phyloP scores from a whole-genome alignment of 2,888 invertebrate genomes.

The Apoda limacodes region DNA sequence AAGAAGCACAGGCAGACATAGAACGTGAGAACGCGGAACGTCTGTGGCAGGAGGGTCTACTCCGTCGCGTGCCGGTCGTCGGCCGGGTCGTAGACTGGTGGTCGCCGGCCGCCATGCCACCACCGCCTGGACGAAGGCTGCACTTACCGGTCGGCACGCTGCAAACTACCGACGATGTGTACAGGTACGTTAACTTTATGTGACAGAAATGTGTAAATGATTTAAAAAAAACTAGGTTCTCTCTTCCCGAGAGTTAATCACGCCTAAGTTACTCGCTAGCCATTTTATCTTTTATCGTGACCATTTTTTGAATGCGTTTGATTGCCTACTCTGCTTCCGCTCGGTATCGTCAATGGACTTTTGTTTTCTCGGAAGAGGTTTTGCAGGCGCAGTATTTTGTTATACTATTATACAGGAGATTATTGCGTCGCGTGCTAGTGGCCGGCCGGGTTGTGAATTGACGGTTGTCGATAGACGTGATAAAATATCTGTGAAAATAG shows the following conservation, averaged over 20 bases:
- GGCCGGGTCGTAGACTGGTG: slow-evolving; percentile 97
- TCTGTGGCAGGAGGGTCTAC: slow-evolving; percentile 93
- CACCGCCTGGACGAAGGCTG: slow-evolving; percentile 81
- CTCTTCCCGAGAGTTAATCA: no score
- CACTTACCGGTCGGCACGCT: slow-evolving; percentile 83
- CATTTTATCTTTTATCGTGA: no score
- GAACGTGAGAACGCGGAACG: slow-evolving; percentile 91
- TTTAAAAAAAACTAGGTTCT: no score
- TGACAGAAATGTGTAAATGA: background rate
- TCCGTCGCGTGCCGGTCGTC: slow-evolving; percentile 94
- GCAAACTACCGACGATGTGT: slow-evolving; percentile 34
- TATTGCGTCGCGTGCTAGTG: slow-evolving; percentile 5
- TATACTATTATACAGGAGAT: no score
- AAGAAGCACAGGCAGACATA: slow-evolving; percentile 91
- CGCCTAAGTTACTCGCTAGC: no score
- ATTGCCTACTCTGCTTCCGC: no score
- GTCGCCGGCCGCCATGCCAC: slow-evolving; percentile 74
- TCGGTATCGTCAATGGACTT: no score
- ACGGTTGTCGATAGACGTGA: background rate
- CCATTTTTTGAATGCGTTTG: no score
- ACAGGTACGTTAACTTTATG: slow-evolving; percentile 34
- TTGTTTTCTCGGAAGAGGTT: no score
- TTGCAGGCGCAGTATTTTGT: no score
- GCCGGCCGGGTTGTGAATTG: slow-evolving; percentile 4
- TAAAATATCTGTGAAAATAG: no score